Conservation (phyloP, 2,113 vertebrate species). For the Thermophis baileyi region DNA sequence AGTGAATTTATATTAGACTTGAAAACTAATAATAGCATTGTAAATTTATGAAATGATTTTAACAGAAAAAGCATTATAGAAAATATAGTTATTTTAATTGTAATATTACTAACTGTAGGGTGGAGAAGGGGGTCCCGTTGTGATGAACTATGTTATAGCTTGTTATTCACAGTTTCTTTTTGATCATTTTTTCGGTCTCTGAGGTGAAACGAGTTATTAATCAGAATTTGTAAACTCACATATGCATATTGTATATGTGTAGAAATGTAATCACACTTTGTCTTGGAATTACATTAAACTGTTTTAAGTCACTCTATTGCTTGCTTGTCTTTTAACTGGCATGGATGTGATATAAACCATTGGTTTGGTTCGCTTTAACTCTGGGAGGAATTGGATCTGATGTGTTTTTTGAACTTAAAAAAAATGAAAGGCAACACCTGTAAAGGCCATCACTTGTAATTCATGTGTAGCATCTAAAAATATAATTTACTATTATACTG, state of each 20-base stretch:
- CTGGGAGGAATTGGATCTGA: not conserved
- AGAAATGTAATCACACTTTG: constrained; percentile 99
- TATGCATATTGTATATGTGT: constrained; percentile 99
- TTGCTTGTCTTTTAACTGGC: constrained; percentile 16
- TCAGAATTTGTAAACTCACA: constrained; percentile 99
- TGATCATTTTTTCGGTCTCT: constrained; percentile 99
- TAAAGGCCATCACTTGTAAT: not conserved
- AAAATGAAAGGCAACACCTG: no score
- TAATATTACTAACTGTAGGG: constrained; percentile 99
- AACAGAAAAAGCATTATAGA: constrained; percentile 94
- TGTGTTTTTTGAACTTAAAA: not conserved
- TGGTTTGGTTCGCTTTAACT: not conserved
- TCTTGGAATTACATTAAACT: constrained; percentile 99
- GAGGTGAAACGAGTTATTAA: constrained; percentile 99
- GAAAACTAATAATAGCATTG: constrained; percentile 97
- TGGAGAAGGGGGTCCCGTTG: constrained; percentile 87
- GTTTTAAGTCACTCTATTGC: constrained; percentile 89
- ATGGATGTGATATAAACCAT: not conserved
- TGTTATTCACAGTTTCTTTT: constrained; percentile 99
- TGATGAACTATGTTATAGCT: constrained; percentile 99
- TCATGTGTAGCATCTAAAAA: not conserved
- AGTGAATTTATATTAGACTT: constrained; percentile 99
- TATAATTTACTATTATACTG: not conserved
- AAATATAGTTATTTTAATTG: constrained; percentile 99
- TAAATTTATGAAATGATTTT: constrained; percentile 97